Conservation (phyloP, 2,113 vertebrate genomes). For the Murina feae region DNA sequence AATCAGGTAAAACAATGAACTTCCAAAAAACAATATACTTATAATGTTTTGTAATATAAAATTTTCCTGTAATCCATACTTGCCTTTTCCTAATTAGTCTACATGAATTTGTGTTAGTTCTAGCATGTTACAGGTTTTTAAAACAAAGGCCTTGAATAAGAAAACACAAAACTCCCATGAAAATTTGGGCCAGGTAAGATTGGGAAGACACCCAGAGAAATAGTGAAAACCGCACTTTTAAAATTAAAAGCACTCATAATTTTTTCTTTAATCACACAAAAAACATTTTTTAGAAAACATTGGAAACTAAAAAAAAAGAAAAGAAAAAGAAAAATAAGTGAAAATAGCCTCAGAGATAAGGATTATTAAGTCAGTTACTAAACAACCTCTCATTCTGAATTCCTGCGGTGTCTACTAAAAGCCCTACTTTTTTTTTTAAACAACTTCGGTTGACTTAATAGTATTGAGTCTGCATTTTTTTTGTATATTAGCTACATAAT, state of each 20-base stretch:
- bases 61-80: not conserved
- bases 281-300: not conserved
- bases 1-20: not conserved
- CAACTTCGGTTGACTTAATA: not conserved
- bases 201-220: not conserved
- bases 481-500: not conserved
- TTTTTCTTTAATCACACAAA: not conserved
- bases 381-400: not conserved
- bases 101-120: not conserved
- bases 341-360: not conserved
- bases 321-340: not conserved
- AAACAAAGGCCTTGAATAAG: not conserved
- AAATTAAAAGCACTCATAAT: not conserved
- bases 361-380: not conserved
- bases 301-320: not conserved
- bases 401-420: not conserved
- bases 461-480: not conserved
- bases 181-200: not conserved
- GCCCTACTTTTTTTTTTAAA: not conserved
- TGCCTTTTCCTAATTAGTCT: not conserved
- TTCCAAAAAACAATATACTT: not conserved
- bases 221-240: not conserved
- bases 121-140: not conserved
- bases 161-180: not conserved
- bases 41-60: not conserved